These are phyloP conservation scores for Diarsia rubi DNA, from an alignment of 2,888 invertebrate genomes.

Conservation along the genomic window DNA sequence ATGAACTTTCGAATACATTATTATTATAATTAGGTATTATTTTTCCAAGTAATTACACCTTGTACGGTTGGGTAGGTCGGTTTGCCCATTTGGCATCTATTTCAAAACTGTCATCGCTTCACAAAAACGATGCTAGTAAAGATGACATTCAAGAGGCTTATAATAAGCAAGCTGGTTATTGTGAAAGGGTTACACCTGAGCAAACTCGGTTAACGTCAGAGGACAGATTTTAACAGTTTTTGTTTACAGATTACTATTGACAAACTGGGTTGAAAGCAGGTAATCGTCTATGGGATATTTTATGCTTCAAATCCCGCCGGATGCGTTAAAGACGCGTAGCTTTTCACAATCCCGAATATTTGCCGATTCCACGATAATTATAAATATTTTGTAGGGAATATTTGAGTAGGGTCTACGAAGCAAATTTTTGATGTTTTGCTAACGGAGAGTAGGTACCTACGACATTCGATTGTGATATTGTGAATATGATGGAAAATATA, in stretches of 20 bases:
- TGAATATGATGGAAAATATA: not conserved
- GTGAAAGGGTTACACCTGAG: conserved; percentile 84
- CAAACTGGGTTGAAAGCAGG: conserved; percentile 87
- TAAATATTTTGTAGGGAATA: not conserved
- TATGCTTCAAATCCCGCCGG: conserved; percentile 75
- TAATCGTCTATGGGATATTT: conserved; percentile 82
- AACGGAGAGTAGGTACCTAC: too few relatives aligned
- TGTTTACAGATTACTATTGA: conserved; percentile 88
- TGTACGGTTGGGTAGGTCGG: conserved; percentile 16
- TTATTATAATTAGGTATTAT: conserved; percentile 12
- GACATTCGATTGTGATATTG: not conserved
- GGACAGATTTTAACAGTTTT: conserved; percentile 89
- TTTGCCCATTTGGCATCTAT: conserved; percentile 62
- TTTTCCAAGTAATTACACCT: conserved; percentile 33
- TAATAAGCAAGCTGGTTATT: conserved; percentile 75
- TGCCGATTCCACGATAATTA: conserved; percentile 15
- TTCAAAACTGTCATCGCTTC: conserved; percentile 69
- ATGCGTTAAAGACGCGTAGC: conserved; percentile 69
- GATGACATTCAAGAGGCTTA: conserved; percentile 79
- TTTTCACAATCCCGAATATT: conserved; percentile 59
- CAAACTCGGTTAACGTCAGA: conserved; percentile 85
- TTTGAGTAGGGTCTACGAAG: not conserved
- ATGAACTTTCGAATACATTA: not conserved
- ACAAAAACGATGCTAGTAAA: conserved; percentile 66
- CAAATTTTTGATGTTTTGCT: not conserved